Evolutionary conservation across 2,113 vertebrate species (phyloP).

Genomic region (Pseudopipra pipra): DNA sequence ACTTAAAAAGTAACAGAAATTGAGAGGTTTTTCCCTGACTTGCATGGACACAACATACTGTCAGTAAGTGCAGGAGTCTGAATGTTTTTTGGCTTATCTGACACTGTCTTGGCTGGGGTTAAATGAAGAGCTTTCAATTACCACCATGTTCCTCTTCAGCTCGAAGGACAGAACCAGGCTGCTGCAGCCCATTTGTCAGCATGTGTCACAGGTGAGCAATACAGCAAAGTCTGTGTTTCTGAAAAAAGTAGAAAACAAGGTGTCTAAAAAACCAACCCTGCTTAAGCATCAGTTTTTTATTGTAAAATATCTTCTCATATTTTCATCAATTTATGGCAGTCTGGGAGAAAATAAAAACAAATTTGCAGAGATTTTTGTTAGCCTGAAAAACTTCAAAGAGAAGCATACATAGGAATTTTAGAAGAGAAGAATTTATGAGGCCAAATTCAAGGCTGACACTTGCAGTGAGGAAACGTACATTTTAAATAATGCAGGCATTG

Average conservation of each 20-base stretch:
- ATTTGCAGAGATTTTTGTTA: not conserved
- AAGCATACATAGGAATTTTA: not conserved
- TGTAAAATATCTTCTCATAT: not conserved
- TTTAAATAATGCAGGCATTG: slow-evolving; percentile 22
- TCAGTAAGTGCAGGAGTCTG: not conserved
- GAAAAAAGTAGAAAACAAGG: not conserved
- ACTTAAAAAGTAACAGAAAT: not conserved
- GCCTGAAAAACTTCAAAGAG: slow-evolving; percentile 16
- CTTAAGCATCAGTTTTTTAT: not conserved
- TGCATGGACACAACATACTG: not conserved
- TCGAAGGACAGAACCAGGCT: not conserved
- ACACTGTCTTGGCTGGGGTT: not conserved
- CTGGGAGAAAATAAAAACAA: not conserved
- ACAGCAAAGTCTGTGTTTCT: not conserved
- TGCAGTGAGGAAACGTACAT: not conserved
- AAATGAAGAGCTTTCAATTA: not conserved
- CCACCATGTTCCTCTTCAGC: not conserved
- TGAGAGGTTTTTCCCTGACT: fast-evolving
- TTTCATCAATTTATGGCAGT: not conserved
- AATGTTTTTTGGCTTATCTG: not conserved
- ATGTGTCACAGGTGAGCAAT: not conserved
- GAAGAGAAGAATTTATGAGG: not conserved
- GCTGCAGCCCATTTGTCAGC: not conserved
- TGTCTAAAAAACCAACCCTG: not conserved
- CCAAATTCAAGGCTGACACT: slow-evolving; percentile 12